Conservation (phyloP, 2,888 invertebrate species). For the Eupithecia subfuscata region DNA sequence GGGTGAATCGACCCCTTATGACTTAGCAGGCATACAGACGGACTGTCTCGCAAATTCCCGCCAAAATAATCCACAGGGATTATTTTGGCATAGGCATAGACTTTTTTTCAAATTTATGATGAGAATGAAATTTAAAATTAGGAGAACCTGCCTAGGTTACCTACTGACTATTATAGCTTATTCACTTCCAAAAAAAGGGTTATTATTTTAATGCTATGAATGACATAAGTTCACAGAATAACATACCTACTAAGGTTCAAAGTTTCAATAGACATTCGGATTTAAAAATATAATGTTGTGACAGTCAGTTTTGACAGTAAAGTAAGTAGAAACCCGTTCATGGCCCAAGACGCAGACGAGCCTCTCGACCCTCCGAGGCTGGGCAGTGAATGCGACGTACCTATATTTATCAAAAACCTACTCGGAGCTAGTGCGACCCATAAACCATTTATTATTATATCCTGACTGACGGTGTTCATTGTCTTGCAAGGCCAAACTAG, state of each 20-base stretch:
- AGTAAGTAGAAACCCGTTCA: too few species aligned
- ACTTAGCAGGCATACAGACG: slow-evolving; percentile 61
- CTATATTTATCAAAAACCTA: too few species aligned
- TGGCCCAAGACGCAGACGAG: too few species aligned
- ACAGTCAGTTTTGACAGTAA: too few species aligned
- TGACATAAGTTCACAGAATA: too few species aligned
- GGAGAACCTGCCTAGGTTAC: neutral
- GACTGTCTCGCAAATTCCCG: slow-evolving; percentile 38
- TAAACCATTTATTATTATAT: neutral
- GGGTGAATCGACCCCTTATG: slow-evolving; percentile 80
- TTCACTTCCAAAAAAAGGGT: neutral
- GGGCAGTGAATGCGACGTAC: too few species aligned
- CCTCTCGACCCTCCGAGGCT: too few species aligned
- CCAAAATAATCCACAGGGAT: neutral
- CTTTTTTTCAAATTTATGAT: neutral
- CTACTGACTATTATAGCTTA: neutral
- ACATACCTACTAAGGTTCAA: too few species aligned
- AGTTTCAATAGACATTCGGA: too few species aligned
- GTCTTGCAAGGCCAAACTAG: neutral
- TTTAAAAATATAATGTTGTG: too few species aligned
- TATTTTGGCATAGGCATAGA: too few species aligned
- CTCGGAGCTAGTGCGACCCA: neutral
- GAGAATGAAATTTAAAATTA: neutral
- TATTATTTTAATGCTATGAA: neutral
- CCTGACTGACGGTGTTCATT: neutral